Base-by-base conservation (phyloP, 53 echinoderm and acorn worm genomes). In the Echinometra lucunter region DNA sequence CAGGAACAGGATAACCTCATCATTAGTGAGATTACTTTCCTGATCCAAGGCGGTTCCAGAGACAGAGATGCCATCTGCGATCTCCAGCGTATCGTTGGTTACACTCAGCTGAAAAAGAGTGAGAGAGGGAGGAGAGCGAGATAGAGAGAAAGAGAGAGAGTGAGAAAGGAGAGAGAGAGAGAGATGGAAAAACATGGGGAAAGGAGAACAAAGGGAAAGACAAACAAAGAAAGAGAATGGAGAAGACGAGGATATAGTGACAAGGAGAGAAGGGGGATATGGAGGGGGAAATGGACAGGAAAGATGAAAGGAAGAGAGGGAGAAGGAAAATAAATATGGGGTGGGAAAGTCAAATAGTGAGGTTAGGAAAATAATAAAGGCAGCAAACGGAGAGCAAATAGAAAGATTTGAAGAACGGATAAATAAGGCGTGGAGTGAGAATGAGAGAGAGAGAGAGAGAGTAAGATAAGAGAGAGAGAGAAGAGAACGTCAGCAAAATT, bases 1-100 rank as follows among this genome's bases (percentile, higher is more conserved):
- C 17, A 92, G 92, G 35, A 92, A 92, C 34, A 92, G 92, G 35
- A 55, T 47, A 30, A 56, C 78, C 57, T 92, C 92, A 38, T 92
- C 92, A 11, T 75, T 15, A 10, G 92, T 92, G 8, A 92, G 92
- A 25, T 49, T 78, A 0, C 57, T 19, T 2, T 37, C 57, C 12
- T n/a, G 32, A 13, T 30, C 1, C 3, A 92, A 2, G 21, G 92
- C 57, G 13, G 34, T 13, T 1, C 30, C 57, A 3, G 92, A 92
- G 34, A 78, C 49, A 4, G 78, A 34, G 7, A 92, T 37, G 35
- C 53, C 92, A 1, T 47, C 57, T 9, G 32, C n/a, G 34, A 92
- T 74, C 15, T 92, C 78, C 19, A n/a, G 1, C 17, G 78, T 47
- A 37, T 92, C 57, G 35, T 92, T 78, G 35, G 55, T 55, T 9